These are phyloP conservation scores for Drosophila ustulata DNA, from an alignment of 2,888 invertebrate genomes.

Conservation along the genomic window DNA sequence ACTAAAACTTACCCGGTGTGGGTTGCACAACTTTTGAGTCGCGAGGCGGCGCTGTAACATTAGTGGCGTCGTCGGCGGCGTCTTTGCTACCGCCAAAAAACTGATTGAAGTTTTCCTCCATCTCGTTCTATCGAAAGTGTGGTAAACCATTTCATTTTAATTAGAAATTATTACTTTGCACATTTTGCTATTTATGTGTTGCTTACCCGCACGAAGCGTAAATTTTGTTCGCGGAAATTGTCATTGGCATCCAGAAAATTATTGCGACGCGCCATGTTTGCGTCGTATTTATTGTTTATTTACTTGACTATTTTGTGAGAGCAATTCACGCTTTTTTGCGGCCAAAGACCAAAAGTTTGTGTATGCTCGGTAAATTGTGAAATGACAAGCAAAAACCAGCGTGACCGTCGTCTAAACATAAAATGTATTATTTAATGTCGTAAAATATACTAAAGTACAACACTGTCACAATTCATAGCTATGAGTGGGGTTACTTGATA, in stretches of 20 bases:
- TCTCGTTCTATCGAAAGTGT: conserved; percentile 64
- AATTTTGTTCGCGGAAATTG: conserved; percentile 87
- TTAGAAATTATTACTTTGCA: not conserved
- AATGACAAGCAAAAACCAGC: conserved; percentile 7
- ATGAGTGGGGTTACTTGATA: not conserved
- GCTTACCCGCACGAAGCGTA: conserved; percentile 85
- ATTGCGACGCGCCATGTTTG: conserved; percentile 62
- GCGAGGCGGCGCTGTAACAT: conserved; percentile 65
- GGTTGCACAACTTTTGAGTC: conserved; percentile 89
- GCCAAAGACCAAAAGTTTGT: conserved; percentile 4
- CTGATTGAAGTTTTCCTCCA: conserved; percentile 88
- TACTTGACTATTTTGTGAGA: not conserved
- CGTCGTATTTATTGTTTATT: not conserved
- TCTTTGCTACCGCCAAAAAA: conserved; percentile 83
- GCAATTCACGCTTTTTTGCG: not conserved
- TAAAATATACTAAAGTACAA: not conserved
- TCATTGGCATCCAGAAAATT: conserved; percentile 88
- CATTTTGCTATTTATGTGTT: not conserved
- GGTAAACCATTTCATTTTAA: not conserved
- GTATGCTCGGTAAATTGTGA: conserved; percentile 13
- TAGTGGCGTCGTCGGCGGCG: conserved; percentile 16
- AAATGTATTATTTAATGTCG: not conserved
- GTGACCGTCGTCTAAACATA: not conserved
- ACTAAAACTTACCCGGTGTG: conserved; percentile 87
- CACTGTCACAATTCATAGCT: not conserved